Percentiles rank a stretch among this genome's conserved stretches.
These are phyloP conservation scores for Liasis olivaceus DNA, from an alignment of 2,797 vertebrate species.

Conservation along the genomic window DNA sequence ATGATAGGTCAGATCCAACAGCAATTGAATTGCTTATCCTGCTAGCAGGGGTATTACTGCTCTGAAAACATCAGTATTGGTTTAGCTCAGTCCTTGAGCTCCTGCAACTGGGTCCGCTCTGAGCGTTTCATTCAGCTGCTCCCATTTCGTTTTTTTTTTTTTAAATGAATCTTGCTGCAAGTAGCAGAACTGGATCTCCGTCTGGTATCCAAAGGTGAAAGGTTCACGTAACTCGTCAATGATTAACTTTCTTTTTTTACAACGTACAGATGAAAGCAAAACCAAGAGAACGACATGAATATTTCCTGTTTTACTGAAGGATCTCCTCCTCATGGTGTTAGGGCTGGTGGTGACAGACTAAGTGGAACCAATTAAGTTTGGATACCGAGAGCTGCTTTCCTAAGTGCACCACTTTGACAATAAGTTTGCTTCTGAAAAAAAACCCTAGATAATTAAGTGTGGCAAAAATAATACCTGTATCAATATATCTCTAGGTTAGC, in stretches of 20 bases:
- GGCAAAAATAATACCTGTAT: background rate
- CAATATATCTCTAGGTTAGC: background rate
- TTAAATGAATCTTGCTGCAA: background rate
- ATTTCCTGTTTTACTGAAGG: background rate
- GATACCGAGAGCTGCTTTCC: background rate
- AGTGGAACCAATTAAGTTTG: background rate
- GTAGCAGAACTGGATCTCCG: background rate
- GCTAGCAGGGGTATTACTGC: background rate
- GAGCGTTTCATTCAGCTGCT: too few relatives aligned
- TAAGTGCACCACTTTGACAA: background rate
- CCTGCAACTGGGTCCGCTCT: background rate
- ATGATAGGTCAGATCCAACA: background rate
- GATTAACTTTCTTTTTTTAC: background rate
- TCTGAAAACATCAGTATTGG: background rate
- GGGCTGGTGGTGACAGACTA: fast-evolving
- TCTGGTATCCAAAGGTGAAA: background rate
- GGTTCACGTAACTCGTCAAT: background rate
- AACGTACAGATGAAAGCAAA: background rate
- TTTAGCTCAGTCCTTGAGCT: background rate
- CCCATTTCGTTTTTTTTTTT: background rate
- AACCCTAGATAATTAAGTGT: background rate
- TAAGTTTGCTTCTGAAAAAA: background rate
- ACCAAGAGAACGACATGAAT: background rate
- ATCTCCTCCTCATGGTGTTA: background rate
- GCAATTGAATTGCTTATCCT: background rate